Evolutionary conservation across 2,888 invertebrate genomes (phyloP).

Genomic region (Drosophila anomelani): DNA sequence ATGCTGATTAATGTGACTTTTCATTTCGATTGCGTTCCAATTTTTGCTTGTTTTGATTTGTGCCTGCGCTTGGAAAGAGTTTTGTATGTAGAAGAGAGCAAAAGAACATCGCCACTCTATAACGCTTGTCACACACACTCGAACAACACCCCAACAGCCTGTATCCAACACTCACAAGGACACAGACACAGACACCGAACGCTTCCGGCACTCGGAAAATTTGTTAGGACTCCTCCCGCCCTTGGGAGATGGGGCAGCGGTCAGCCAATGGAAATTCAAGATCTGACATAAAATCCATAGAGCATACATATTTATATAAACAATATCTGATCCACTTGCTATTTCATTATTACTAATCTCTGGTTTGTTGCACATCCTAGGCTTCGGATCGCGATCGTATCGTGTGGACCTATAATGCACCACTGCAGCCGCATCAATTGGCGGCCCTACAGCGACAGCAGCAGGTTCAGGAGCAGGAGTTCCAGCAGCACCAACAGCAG

Average conservation of each 20-base stretch:
- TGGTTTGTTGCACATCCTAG: constrained; percentile 58
- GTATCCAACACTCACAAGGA: constrained; percentile 29
- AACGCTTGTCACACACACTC: constrained; percentile 52
- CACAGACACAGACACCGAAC: constrained; percentile 28
- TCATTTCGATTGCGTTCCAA: constrained; percentile 38
- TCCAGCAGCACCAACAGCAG: constrained; percentile 84
- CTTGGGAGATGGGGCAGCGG: constrained; percentile 44
- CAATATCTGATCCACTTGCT: neutral
- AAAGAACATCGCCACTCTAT: constrained; percentile 22
- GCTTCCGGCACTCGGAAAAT: constrained; percentile 31
- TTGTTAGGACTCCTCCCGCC: constrained; percentile 41
- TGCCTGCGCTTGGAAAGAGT: constrained; percentile 53
- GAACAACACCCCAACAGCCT: constrained; percentile 17
- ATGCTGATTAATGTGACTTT: constrained; percentile 55
- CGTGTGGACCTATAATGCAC: constrained; percentile 96
- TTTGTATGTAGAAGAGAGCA: constrained; percentile 45
- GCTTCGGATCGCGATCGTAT: constrained; percentile 87
- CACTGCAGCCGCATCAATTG: constrained; percentile 85
- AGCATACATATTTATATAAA: constrained; percentile 11
- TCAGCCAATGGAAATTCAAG: constrained; percentile 49
- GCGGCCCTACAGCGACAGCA: constrained; percentile 47
- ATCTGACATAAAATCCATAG: constrained; percentile 45
- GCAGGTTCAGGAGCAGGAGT: constrained; percentile 74
- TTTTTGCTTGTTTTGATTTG: constrained; percentile 37
- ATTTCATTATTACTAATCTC: constrained; percentile 45